A percentile compares a stretch with the other conserved stretches of the same genome.
These are phyloP conservation scores for Acrobasis repandana DNA, from an alignment of 2,888 invertebrate genomes.

Conservation along the genomic window DNA sequence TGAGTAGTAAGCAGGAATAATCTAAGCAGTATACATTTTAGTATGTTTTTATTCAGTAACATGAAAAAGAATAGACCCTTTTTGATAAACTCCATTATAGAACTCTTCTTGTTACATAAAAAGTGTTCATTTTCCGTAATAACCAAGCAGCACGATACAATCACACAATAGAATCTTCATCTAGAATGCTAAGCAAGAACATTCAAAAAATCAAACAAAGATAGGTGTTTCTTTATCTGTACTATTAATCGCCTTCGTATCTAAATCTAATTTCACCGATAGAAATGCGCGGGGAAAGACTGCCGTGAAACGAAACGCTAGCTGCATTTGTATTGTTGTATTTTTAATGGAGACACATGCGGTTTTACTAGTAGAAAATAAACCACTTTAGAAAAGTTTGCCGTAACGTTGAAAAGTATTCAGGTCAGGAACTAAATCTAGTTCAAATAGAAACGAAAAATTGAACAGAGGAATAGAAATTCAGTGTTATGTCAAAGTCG, in stretches of 20 bases:
- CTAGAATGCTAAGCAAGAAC: background rate
- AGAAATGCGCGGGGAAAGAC: slow-evolving; percentile 21
- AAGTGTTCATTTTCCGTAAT: background rate
- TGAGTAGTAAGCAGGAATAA: background rate
- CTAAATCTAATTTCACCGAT: slow-evolving; percentile 15
- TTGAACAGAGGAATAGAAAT: too few species aligned
- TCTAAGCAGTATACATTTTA: background rate
- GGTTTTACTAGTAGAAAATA: background rate
- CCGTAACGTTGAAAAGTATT: too few species aligned
- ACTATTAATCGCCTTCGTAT: slow-evolving; percentile 32
- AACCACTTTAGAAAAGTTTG: background rate
- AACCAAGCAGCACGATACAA: background rate
- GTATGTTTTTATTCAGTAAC: too few species aligned
- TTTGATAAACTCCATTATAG: background rate
- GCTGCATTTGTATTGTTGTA: background rate
- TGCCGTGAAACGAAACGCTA: slow-evolving; percentile 11
- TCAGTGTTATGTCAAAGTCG: too few species aligned
- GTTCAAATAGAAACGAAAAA: too few species aligned
- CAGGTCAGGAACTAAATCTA: too few species aligned
- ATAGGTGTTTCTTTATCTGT: slow-evolving; percentile 34
- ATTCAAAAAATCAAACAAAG: background rate
- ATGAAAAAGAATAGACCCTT: too few species aligned
- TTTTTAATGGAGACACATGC: background rate
- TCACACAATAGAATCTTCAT: background rate
- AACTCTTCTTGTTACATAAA: background rate